Evolutionary conservation across 1,140 invertebrate genomes (phyloP), one percentile per base, ranked within the genome.

Genomic region (Sitobion miscanthi): DNA sequence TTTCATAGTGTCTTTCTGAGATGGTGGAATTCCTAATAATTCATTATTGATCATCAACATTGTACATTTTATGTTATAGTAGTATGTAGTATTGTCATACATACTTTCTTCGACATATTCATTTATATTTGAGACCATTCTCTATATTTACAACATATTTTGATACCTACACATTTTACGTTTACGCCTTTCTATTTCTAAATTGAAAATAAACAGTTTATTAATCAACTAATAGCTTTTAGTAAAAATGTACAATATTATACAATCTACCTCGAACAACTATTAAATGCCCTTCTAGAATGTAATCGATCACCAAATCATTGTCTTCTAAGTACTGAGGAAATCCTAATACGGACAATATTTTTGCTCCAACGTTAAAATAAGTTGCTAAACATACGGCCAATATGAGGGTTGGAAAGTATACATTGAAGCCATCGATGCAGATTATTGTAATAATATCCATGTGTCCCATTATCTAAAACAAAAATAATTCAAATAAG

Each of bases 401-500:
- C 69, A 99, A 96, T 95, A 99, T 99, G 89, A 98, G 96, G 96
- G 99, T 99, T 0, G 99, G 99, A 95, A 99, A 99, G 95, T 99
- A 99, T 82, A 99, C 98, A 95, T 99, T 99, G 95, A 99, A 99
- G 38, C 99, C 99, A 95, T 99, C 98, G 2, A 42, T 42, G 4
- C 99, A 98, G 94, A 99, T 98, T 93, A 99, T 98, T 21, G 98
- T 97, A 93, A 99, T 97, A 0, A 99, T 98, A 96, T 99, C 99
- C 98, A 99, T 99, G 95, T 99, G 99, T 45, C 99, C 99, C 99
- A 99, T 99, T 94, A 99, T 97, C 98, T 99, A 95, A n/a, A 95
- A 95, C 1, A 57, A 83, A 52, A 86, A 49, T 69, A 86, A 69
- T 4, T 69, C 30, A 69, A 54, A 20, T 54, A 54, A n/a, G 62